Conservation (phyloP, 2,888 invertebrate species). For the Mesorhabditis spiculigera region DNA sequence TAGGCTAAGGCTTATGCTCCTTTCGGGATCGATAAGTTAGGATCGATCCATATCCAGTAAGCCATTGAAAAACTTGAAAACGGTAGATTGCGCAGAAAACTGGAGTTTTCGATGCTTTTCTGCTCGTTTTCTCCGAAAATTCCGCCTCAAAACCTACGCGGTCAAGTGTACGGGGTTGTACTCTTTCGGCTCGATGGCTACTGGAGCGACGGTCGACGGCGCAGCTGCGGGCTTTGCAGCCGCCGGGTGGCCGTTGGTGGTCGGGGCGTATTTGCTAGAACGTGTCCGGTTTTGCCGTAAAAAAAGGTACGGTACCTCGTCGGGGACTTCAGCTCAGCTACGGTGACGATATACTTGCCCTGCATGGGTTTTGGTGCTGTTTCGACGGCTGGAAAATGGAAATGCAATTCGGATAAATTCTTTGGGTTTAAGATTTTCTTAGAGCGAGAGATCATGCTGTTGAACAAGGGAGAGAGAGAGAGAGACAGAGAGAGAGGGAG, state of each 20-base stretch:
- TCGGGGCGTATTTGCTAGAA: background rate
- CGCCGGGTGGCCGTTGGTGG: conserved; percentile 4
- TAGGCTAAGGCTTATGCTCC: too few species aligned
- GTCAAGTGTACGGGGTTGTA: background rate
- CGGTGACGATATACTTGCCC: conserved; percentile 33
- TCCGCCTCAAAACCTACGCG: background rate
- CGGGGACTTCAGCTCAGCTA: conserved; percentile 30
- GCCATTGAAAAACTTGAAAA: too few species aligned
- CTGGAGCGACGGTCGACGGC: too few species aligned
- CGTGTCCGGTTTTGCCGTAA: background rate
- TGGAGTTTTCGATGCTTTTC: background rate
- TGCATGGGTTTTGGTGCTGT: conserved; percentile 11
- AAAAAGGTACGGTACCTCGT: background rate
- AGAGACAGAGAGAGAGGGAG: too few species aligned
- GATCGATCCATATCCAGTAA: too few species aligned
- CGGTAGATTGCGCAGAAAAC: background rate
- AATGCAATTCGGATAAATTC: too few species aligned
- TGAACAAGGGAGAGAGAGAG: too few species aligned
- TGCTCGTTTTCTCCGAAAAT: background rate
- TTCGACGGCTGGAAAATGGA: conserved; percentile 18
- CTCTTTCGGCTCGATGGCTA: background rate
- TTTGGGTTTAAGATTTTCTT: background rate
- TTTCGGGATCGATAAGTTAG: too few species aligned
- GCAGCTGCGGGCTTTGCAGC: background rate
- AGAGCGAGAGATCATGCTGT: too few species aligned